phyloP scores from a whole-genome alignment of 2,888 invertebrate species.

The Cataglyphis cursor region DNA sequence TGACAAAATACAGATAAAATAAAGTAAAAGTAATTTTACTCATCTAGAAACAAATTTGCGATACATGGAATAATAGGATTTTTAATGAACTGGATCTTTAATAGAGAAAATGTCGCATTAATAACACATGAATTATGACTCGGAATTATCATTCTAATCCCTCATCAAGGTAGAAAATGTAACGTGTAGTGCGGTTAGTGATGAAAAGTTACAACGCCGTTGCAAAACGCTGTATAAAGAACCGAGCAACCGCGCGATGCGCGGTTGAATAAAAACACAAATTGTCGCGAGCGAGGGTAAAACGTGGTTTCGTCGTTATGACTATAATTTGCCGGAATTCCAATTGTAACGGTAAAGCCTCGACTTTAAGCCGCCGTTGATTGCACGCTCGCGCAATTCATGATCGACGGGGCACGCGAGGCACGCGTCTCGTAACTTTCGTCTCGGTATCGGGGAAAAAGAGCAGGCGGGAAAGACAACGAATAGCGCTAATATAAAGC shows the following conservation, averaged over 20 bases:
- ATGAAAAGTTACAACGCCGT: neutral
- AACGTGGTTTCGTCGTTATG: slow-evolving; percentile 27
- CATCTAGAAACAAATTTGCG: neutral
- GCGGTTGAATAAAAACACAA: slow-evolving; percentile 45
- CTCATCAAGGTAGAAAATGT: neutral
- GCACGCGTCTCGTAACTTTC: slow-evolving; percentile 40
- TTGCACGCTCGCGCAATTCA: slow-evolving; percentile 37
- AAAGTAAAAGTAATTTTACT: neutral
- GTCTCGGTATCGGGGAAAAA: slow-evolving; percentile 53
- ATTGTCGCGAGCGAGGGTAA: slow-evolving; percentile 10
- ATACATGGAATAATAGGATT: neutral
- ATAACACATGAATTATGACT: neutral
- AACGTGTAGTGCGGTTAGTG: neutral
- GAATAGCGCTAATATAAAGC: slow-evolving; percentile 80
- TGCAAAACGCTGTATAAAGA: slow-evolving; percentile 14
- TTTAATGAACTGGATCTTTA: neutral
- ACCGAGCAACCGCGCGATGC: neutral
- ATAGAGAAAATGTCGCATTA: neutral
- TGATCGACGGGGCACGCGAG: slow-evolving; percentile 32
- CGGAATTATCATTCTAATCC: neutral
- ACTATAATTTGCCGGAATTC: slow-evolving; percentile 49
- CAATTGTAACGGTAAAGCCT: slow-evolving; percentile 48
- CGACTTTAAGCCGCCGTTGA: slow-evolving; percentile 27
- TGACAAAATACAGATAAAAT: neutral
- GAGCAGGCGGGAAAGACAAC: slow-evolving; percentile 49